Percentiles rank a stretch among this genome's conserved stretches.
phyloP scores from a whole-genome alignment of 37 sponge, comb jelly and placozoan species.

The Chondrilla cf. caribensis region DNA sequence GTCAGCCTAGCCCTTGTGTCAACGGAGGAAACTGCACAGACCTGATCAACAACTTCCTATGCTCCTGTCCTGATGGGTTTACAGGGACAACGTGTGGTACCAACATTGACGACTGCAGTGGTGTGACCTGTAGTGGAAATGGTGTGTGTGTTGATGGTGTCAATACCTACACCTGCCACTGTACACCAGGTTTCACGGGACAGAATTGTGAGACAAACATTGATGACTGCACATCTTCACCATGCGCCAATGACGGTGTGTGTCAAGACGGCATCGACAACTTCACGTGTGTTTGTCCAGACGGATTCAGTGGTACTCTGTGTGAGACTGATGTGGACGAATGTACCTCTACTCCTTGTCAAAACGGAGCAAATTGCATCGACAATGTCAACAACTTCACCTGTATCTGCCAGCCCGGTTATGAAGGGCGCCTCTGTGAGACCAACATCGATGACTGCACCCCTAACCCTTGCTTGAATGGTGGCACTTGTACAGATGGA shows the following conservation, averaged over 20 bases:
- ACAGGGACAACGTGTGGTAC: slow-evolving; percentile 25
- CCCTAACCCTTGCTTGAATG: slow-evolving; percentile 32
- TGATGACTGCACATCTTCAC: slow-evolving; percentile 3
- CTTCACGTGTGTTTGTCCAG: slow-evolving; percentile 8
- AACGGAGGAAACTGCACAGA: slow-evolving; percentile 30
- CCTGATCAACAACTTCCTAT: background rate
- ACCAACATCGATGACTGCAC: slow-evolving; percentile 4
- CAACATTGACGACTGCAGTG: background rate
- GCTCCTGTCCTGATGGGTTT: slow-evolving; percentile 16
- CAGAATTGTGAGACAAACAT: background rate
- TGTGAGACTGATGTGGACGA: slow-evolving; percentile 25
- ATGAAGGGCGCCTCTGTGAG: slow-evolving; percentile 3
- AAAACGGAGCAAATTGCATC: slow-evolving; percentile 28
- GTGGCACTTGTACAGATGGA: slow-evolving; percentile 26
- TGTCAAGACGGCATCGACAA: background rate
- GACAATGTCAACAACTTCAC: slow-evolving; percentile 20
- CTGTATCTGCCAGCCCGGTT: background rate
- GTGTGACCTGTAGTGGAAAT: slow-evolving; percentile 13
- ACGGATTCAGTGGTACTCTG: slow-evolving; percentile 10
- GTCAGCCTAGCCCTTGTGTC: slow-evolving; percentile 7
- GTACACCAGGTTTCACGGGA: slow-evolving; percentile 27
- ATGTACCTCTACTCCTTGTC: slow-evolving; percentile 19
- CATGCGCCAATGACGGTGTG: background rate
- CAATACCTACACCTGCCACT: slow-evolving; percentile 4
- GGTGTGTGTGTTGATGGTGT: slow-evolving; percentile 17